Conservation (phyloP, 2,113 vertebrate species). For the Ammodytes marinus region DNA sequence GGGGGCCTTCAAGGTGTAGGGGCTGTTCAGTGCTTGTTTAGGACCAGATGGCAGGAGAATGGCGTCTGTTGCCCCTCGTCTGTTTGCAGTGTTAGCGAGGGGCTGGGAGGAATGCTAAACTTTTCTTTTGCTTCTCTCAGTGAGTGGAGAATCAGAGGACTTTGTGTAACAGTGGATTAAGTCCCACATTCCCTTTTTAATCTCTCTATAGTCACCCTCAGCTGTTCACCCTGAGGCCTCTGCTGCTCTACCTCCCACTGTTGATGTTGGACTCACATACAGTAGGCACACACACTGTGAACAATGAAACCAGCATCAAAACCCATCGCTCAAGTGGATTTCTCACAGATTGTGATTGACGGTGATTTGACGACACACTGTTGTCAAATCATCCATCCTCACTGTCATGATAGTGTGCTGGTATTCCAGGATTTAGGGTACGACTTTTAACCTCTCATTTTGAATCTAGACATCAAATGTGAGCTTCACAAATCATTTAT, state of each 20-base stretch:
- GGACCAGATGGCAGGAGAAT: slow-evolving; percentile 74
- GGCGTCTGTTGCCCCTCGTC: slow-evolving; percentile 46
- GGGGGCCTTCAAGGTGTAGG: not conserved
- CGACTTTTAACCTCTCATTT: not conserved
- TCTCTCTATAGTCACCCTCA: slow-evolving; percentile 74
- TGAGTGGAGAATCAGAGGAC: slow-evolving; percentile 61
- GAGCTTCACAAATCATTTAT: not conserved
- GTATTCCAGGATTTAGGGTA: not conserved
- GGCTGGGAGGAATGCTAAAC: slow-evolving; percentile 68
- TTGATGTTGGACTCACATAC: slow-evolving; percentile 58
- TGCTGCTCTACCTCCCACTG: slow-evolving; percentile 48
- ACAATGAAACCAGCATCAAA: not conserved
- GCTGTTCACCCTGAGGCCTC: slow-evolving; percentile 69
- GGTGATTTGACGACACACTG: not conserved
- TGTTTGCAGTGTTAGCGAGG: slow-evolving; percentile 32
- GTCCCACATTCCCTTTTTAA: slow-evolving; percentile 78
- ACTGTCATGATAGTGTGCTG: not conserved
- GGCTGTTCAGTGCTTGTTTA: slow-evolving; percentile 68
- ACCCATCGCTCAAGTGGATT: slow-evolving; percentile 1
- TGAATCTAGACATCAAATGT: not conserved
- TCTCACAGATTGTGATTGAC: slow-evolving; percentile 14
- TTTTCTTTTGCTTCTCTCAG: slow-evolving; percentile 65
- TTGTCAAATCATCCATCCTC: not conserved
- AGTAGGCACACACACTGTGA: slow-evolving; percentile 5
- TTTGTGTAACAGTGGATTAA: slow-evolving; percentile 77